Evolutionary conservation across 1,140 invertebrate genomes (phyloP).

Genomic region (Phenacoccus solenopsis): DNA sequence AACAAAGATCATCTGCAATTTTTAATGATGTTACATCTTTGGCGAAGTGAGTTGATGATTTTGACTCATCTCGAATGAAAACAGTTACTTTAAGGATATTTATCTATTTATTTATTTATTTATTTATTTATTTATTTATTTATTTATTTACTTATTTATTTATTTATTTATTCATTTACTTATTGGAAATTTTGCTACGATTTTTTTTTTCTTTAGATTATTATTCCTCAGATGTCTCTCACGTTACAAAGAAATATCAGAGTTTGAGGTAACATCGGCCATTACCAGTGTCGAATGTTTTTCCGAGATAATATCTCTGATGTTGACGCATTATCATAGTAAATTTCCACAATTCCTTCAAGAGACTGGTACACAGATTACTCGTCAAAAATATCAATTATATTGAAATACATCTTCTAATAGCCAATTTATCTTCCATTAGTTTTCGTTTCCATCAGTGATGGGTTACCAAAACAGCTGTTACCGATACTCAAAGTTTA

Average conservation of each 20-base stretch:
- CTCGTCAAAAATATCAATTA: too few relatives aligned
- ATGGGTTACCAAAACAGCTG: constrained; percentile 6
- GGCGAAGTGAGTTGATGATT: too few relatives aligned
- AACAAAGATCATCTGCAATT: neutral
- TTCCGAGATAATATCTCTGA: constrained; percentile 23
- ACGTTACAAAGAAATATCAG: constrained; percentile 22
- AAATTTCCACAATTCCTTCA: constrained; percentile 24
- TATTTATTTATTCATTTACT: too few relatives aligned
- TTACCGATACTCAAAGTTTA: constrained; percentile 11
- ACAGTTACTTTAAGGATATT: too few relatives aligned
- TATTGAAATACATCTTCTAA: too few relatives aligned
- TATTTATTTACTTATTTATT: too few relatives aligned
- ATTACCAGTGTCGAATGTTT: constrained; percentile 25
- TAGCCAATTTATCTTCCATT: too few relatives aligned
- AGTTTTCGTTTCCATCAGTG: neutral
- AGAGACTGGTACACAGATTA: constrained; percentile 19
- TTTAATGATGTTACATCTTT: neutral
- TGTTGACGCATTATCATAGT: constrained; percentile 21
- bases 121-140: too few relatives aligned
- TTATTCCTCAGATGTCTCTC: constrained; percentile 22
- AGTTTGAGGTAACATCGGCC: constrained; percentile 23
- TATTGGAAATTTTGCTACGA: neutral
- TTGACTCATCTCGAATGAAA: too few relatives aligned
- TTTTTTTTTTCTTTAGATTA: constrained; percentile 20
- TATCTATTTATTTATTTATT: too few relatives aligned